Evolutionary conservation across 1,140 invertebrate species (phyloP), one percentile per base, ranked within the genome.

Genomic region (Bombus affinis): DNA sequence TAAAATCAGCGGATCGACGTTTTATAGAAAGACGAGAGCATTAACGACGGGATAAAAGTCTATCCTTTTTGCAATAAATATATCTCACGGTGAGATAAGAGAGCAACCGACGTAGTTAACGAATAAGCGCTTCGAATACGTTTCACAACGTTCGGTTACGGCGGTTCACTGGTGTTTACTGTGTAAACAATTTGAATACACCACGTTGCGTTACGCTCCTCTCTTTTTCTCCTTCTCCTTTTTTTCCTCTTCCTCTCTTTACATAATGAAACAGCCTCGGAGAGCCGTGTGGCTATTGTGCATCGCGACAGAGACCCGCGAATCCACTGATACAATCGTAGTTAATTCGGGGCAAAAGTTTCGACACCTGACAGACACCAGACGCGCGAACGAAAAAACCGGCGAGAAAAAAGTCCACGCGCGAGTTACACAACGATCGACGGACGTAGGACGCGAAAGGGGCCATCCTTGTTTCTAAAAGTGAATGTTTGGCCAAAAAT

Each of bases 401-500:
- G 1, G n/a, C 53, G 35, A 68, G 62, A 78, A 83, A 90, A 83
- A 75, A 66, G 35, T 66, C 53, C n/a, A 18, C 65, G 47, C n/a
- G 37, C 10, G 44, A 25, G 65, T 91, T 89, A 35, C 89, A 62
- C 81, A 91, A 91, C 59, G 65, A 53, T 53, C 13, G 25, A 32
- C 71, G 18, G 28, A 62, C 65, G 75, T n/a, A 57, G 57, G 44
- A 39, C 59, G 82, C 57, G 80, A 88, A 86, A 65, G 75, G 53
- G 65, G 77, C 65, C 73, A 81, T 83, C 53, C 47, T 86, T 70
- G 68, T 35, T 85, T 77, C 78, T 77, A 90, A 92, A 91, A 91
- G 88, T 87, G 91, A 92, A 90, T 65, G 88, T 89, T 92, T 90
- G 66, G 78, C 80, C 74, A 86, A 91, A 90, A 92, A 88, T 88